phyloP scores from a whole-genome alignment of 2,888 invertebrate species.

The Polymixis flavicincta region DNA sequence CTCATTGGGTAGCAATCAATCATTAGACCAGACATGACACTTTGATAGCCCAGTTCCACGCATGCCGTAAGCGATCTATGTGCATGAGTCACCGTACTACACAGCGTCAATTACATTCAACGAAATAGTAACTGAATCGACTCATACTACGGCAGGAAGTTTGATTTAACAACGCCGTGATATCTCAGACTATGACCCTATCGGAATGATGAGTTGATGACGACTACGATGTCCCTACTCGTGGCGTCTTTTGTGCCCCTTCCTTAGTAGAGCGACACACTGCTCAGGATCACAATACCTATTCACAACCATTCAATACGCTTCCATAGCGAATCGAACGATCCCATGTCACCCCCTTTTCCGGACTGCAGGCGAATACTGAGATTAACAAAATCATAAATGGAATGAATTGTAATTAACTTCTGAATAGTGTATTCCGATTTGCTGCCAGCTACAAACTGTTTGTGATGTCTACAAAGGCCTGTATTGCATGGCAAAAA shows the following conservation, averaged over 20 bases:
- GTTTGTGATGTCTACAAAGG: no score
- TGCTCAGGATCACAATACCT: not conserved
- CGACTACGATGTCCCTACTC: not conserved
- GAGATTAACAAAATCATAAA: not conserved
- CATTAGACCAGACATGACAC: not conserved
- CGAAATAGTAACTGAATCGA: not conserved
- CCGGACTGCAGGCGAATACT: not conserved
- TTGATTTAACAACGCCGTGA: not conserved
- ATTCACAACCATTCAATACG: no score
- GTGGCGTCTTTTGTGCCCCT: not conserved
- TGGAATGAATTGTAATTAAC: not conserved
- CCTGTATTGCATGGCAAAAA: not conserved
- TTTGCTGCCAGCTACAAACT: not conserved
- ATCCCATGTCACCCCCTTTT: not conserved
- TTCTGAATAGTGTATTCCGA: not conserved
- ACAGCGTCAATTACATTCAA: not conserved
- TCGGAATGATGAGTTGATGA: not conserved
- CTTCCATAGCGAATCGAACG: no score
- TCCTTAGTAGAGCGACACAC: no score
- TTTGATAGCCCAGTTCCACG: not conserved
- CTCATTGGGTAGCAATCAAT: not conserved
- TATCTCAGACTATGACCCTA: not conserved
- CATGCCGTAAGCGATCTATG: not conserved
- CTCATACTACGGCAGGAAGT: not conserved
- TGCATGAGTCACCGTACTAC: not conserved